Evolutionary conservation across 2,113 vertebrate species (phyloP).

Genomic region (Ascaphus truei): DNA sequence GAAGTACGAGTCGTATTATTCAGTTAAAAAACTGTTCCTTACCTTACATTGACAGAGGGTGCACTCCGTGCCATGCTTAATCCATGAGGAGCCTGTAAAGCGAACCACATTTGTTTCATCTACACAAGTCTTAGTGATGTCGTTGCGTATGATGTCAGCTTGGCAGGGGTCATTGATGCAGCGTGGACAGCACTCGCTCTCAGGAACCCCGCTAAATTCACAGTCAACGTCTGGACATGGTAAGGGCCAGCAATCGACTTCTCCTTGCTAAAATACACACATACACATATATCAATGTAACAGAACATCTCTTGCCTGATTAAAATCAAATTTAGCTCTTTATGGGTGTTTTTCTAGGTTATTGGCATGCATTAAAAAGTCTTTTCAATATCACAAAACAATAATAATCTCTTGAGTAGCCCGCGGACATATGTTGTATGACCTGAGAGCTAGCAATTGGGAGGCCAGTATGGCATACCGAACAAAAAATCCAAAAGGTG

Average conservation of each 20-base stretch:
- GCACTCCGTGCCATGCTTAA: constrained; percentile 93
- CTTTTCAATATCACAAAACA: no score
- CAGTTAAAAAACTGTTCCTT: no score
- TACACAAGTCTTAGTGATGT: constrained; percentile 93
- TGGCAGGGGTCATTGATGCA: constrained; percentile 92
- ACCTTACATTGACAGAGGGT: constrained; percentile 94
- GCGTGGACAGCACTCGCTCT: constrained; percentile 88
- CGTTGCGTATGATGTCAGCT: constrained; percentile 85
- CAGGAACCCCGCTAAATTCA: constrained; percentile 85
- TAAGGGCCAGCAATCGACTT: constrained; percentile 96
- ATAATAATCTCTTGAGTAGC: no score
- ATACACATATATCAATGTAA: constrained; percentile 17
- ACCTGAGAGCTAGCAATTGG: no score
- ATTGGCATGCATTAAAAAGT: no score
- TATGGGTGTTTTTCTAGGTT: neutral
- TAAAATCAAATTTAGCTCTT: neutral
- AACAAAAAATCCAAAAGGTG: no score
- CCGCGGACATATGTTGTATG: no score
- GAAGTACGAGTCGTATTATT: no score
- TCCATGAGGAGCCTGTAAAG: constrained; percentile 96
- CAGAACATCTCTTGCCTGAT: no score
- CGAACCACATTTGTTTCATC: constrained; percentile 88
- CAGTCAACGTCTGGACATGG: constrained; percentile 85
- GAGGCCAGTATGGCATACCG: no score
- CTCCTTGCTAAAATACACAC: constrained; percentile 73